Percentiles rank a stretch among this genome's conserved stretches.
These are phyloP conservation scores for Leptopilina clavipes DNA, from an alignment of 1,140 invertebrate species.

Conservation along the genomic window DNA sequence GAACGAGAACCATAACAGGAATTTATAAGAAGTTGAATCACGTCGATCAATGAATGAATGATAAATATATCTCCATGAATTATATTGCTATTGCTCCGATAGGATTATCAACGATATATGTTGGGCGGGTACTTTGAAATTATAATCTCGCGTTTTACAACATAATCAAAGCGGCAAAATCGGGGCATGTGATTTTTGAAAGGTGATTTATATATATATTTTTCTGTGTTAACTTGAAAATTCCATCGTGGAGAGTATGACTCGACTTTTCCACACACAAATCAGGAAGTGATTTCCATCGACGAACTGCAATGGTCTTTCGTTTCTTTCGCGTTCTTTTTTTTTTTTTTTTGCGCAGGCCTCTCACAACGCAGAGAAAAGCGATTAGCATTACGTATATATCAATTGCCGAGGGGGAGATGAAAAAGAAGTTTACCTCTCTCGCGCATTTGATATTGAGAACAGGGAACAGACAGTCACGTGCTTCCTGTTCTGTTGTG, in stretches of 20 bases:
- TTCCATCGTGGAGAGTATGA: conserved; percentile 34
- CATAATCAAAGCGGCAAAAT: conserved; percentile 65
- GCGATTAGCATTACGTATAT: conserved; percentile 48
- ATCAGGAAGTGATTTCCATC: conserved; percentile 71
- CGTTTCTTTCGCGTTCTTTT: conserved; percentile 43
- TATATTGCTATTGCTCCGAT: background rate
- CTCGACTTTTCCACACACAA: conserved; percentile 46
- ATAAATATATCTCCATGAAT: no score
- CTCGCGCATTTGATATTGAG: conserved; percentile 41
- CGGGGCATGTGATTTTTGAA: conserved; percentile 39
- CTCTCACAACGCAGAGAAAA: conserved; percentile 47
- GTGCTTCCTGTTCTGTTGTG: conserved; percentile 49
- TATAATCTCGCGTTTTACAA: conserved; percentile 64
- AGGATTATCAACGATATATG: conserved; percentile 36
- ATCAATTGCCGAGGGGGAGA: conserved; percentile 41
- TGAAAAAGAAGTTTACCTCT: conserved; percentile 47
- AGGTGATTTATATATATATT: conserved; percentile 57
- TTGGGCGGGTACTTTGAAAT: conserved; percentile 62
- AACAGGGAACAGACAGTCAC: conserved; percentile 45
- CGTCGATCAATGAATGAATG: conserved; percentile 10
- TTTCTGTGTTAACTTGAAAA: conserved; percentile 33
- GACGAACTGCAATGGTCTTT: conserved; percentile 40
- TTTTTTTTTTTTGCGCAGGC: conserved; percentile 55
- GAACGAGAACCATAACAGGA: background rate
- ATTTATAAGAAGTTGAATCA: background rate